Conservation (phyloP, 2,113 vertebrate genomes). For the Pedetes capensis region DNA sequence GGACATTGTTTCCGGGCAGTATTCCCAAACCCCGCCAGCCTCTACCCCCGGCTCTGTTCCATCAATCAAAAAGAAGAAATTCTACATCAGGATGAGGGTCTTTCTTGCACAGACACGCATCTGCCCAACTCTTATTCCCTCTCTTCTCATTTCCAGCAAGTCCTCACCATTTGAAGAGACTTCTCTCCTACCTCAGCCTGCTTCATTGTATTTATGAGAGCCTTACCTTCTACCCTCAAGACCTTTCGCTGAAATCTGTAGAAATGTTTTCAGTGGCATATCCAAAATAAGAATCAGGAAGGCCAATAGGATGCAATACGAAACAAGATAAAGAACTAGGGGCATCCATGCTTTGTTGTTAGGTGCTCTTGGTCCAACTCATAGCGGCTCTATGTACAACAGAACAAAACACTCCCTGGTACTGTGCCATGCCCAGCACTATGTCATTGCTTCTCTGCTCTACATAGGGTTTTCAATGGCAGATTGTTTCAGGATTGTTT, state of each 20-base stretch:
- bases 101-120: not conserved
- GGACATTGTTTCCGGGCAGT: not conserved
- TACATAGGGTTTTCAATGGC: too few species aligned
- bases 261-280: not conserved
- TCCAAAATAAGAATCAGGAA: not conserved
- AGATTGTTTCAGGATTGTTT: too few species aligned
- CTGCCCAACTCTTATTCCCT: not conserved
- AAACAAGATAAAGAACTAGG: not conserved
- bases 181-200: not conserved
- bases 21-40: not conserved
- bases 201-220: not conserved
- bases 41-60: not conserved
- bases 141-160: not conserved
- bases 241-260: not conserved
- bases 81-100: not conserved
- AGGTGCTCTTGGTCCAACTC: too few species aligned
- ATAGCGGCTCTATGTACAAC: too few species aligned
- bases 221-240: rapidly evolving
- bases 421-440: too few species aligned
- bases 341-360: not conserved
- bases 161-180: not conserved
- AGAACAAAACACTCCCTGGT: too few species aligned
- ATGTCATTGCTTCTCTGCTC: too few species aligned
- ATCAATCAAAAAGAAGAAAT: not conserved
- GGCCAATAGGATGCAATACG: not conserved